Evolutionary conservation across 2,888 invertebrate genomes (phyloP).

Genomic region (Meganola albula): DNA sequence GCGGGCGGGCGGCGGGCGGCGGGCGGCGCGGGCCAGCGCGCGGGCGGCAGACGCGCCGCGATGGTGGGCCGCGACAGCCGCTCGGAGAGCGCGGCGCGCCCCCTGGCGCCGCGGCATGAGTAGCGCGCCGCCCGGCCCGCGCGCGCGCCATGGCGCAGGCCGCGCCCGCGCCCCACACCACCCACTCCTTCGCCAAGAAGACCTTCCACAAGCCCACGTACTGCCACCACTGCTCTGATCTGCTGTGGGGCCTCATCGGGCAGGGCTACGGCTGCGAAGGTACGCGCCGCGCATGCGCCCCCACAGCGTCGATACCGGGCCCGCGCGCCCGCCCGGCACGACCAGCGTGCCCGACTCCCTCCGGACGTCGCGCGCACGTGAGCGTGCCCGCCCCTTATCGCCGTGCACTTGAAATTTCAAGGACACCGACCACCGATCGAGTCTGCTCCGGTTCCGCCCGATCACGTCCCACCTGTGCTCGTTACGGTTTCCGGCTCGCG

Average conservation of each 20-base stretch:
- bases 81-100: conserved; percentile 77
- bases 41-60: conserved; percentile 74
- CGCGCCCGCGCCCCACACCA: conserved; percentile 80
- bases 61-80: conserved; percentile 79
- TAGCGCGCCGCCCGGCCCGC: conserved; percentile 75
- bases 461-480: conserved; percentile 8
- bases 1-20: conserved; percentile 39
- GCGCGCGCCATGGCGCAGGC: conserved; percentile 78
- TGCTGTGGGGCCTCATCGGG: conserved; percentile 99
- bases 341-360: conserved; percentile 64
- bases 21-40: conserved; percentile 44
- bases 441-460: conserved; percentile 4
- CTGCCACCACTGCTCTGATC: conserved; percentile 99
- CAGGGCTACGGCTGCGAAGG: conserved; percentile 99
- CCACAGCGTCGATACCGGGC: conserved; percentile 63
- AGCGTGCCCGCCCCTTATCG: conserved; percentile 26
- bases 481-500: conserved; percentile 6
- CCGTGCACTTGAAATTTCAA: conserved; percentile 47
- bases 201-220: conserved; percentile 99
- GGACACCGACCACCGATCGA: conserved; percentile 22
- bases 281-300: conserved; percentile 79
- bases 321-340: conserved; percentile 55
- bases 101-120: conserved; percentile 77
- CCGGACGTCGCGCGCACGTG: conserved; percentile 64
- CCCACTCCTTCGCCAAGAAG: conserved; percentile 99